Base-by-base conservation (phyloP, 1,140 invertebrate genomes). In the Marisa cornuarietis region DNA sequence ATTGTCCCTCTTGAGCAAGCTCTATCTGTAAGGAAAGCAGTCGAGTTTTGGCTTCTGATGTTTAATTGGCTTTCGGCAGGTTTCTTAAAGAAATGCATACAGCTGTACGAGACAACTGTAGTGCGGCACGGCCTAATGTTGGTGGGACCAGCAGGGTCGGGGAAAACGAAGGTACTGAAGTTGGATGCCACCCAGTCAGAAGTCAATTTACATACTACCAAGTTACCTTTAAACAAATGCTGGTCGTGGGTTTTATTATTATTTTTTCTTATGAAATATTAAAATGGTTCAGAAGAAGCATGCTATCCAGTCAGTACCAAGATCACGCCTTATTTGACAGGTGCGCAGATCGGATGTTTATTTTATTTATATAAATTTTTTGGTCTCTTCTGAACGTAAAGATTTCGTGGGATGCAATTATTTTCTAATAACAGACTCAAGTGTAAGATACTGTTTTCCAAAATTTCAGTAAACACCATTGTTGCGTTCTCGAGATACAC, bases 121-220 rank as follows among this genome's bases (percentile, higher is more conserved):
- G 91, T 92, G 20, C 80, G 91, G 71, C 91, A 92, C 79, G 91
- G 91, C 68, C 88, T 92, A n/a, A 92, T 92, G 91, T 85, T 92
- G 83, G 91, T 92, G 10, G 91, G 91, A 31, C 91, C 91, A 8
- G 91, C 91, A 16, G 91, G 90, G 11, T 91, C 91, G 73, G 91
- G 91, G 11, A 92, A 92, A 84, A 92, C 91, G 26, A 91, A 91
- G 88, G 91, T 92, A 82, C 49, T 68, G 73, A 26, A 49, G 16
- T 18, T 68, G 74, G 18, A 71, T 72, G n/a, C 31, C 31, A 49
- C 10, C n/a, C 26, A 31, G 11, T 42, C 4, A 1, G 24, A 11
- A 68, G n/a, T n/a, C 49, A 61, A 0, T n/a, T 76, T 76, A 11
- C 16, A 24, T 58, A 76, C 22, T 76, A 22, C 18, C n/a, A 74